phyloP scores from a whole-genome alignment of 2,888 invertebrate species.

The Molanna angustata region DNA sequence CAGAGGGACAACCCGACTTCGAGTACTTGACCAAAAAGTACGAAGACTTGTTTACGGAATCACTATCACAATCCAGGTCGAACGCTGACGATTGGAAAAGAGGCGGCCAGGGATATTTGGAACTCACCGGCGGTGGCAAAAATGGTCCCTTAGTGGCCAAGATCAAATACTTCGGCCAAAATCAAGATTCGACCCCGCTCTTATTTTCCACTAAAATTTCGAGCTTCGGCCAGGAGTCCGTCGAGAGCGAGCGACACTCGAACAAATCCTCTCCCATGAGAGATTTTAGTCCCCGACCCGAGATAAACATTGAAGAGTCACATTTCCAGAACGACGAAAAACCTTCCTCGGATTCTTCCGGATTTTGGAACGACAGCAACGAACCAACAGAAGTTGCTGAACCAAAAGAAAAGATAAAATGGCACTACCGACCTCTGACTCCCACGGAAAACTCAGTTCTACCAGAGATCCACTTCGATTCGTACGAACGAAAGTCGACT shows the following conservation, averaged over 20 bases:
- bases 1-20: slow-evolving; percentile 46
- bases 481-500: slow-evolving; percentile 45
- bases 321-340: not conserved
- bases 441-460: slow-evolving; percentile 40
- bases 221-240: slow-evolving; percentile 53
- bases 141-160: slow-evolving; percentile 45
- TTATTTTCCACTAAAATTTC: slow-evolving; percentile 55
- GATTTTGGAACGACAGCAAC: slow-evolving; percentile 19
- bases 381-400: slow-evolving; percentile 36
- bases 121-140: slow-evolving; percentile 44
- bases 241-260: slow-evolving; percentile 35
- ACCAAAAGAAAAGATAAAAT: slow-evolving; percentile 45
- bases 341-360: slow-evolving; percentile 33
- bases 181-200: slow-evolving; percentile 47
- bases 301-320: not conserved
- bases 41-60: slow-evolving; percentile 42
- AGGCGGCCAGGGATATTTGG: slow-evolving; percentile 50
- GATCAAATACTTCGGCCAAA: slow-evolving; percentile 45
- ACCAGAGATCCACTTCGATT: slow-evolving; percentile 54
- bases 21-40: slow-evolving; percentile 48
- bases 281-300: slow-evolving; percentile 21
- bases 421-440: slow-evolving; percentile 50
- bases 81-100: slow-evolving; percentile 42
- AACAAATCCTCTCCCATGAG: not conserved
- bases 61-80: slow-evolving; percentile 38